These are phyloP conservation scores for Mus spicilegus DNA, from an alignment of 2,113 vertebrate genomes.

Conservation along the genomic window DNA sequence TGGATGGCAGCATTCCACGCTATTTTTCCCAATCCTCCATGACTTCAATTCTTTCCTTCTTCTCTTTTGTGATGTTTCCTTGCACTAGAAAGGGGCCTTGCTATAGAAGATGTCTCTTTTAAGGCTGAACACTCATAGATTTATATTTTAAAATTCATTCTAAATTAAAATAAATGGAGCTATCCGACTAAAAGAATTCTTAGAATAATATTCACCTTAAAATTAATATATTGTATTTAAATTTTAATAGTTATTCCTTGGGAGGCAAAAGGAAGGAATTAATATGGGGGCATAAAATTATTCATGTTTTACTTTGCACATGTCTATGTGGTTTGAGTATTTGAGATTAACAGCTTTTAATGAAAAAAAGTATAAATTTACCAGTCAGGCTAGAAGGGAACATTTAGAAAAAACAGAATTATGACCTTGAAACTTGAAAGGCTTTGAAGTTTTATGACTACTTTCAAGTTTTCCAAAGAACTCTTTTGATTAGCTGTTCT, in stretches of 20 bases:
- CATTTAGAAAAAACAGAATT: not conserved
- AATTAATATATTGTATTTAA: not conserved
- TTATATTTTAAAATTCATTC: not conserved
- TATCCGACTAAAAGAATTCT: not conserved
- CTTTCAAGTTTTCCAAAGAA: constrained; percentile 53
- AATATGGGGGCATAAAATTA: not conserved
- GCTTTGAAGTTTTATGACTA: not conserved
- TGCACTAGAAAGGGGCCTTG: too few relatives aligned
- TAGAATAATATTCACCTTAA: not conserved
- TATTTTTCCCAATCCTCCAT: not conserved
- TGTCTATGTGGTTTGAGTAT: constrained; percentile 30
- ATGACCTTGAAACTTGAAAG: constrained; percentile 36
- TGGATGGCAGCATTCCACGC: not conserved
- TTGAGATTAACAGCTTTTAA: constrained; percentile 25
- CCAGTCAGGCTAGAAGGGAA: constrained; percentile 25
- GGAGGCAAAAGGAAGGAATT: not conserved
- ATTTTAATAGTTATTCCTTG: constrained; percentile 1
- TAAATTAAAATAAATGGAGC: constrained; percentile 37
- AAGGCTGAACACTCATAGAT: not conserved
- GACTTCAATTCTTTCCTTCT: not conserved
- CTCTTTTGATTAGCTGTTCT: constrained; percentile 26
- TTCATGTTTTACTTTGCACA: not conserved
- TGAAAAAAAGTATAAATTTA: constrained; percentile 39
- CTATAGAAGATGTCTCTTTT: not conserved
- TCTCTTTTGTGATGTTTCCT: not conserved